Evolutionary conservation across 2,113 vertebrate genomes (phyloP), one percentile per base, ranked within the genome.

Genomic region (Colius striatus): DNA sequence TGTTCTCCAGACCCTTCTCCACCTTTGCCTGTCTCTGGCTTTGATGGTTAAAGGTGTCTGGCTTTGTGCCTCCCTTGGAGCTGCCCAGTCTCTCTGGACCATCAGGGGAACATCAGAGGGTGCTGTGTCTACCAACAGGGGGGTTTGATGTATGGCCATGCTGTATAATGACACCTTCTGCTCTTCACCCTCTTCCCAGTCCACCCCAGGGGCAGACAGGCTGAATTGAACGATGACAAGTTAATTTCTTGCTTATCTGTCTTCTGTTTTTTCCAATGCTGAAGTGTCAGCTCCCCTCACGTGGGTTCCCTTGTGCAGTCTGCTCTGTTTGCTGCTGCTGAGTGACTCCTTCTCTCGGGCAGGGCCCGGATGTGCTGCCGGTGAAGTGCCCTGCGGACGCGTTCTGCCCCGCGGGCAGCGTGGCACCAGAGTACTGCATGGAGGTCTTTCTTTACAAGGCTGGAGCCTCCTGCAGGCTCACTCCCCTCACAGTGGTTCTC

Each of bases 291-390:
- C 43, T 86, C 38, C 73, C 32, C 54, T 67, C 66, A 6, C 36
- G 4, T 23, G 4, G 11, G n/a, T 32, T n/a, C 4, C 83, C 36
- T 68, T 19, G 17, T 48, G 22, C 17, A 22, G 10, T 17, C 48
- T 26, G 50, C 13, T 18, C 38, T 3, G 6, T 48, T 75, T 30
- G 71, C 53, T 80, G 84, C 60, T 32, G n/a, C 76, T 88, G 41
- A 91, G 29, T 73, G 72, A 1, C n/a, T 51, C 51, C 47, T 93
- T 90, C 63, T 83, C 58, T 94, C 27, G 76, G 54, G 55, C 78
- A 99, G 99, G 99, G 98, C 87, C 98, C 99, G 7, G 98, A 99
- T 38, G 98, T 98, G 93, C 98, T 51, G 70, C 98, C 99, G 1
- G 97, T 99, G 58, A 92, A 57, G 92, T 99, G 99, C 87, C 99